Base-by-base conservation (phyloP, 2,797 vertebrate species). In the Sebastes umbrosus region DNA sequence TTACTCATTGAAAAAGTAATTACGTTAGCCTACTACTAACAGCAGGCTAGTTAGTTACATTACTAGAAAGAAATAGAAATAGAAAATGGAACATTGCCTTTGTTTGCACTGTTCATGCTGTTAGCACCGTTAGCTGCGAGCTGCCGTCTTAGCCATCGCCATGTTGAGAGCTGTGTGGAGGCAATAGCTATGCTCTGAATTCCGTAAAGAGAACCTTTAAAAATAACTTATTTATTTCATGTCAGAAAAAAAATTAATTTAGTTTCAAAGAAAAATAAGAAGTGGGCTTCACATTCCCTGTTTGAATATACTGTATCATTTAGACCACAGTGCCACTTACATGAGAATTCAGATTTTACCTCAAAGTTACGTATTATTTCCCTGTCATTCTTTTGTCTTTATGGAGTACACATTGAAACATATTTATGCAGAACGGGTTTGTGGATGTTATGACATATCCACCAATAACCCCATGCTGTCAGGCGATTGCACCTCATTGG, bases 391-490 rank as follows among this genome's bases (percentile, higher is more conserved):
- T 39, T 87, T 79, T 90, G 58, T 85, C 69, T 87, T 76, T 88
- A 74, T 85, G 88, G 81, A 87, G 85, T 93, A 55, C 43, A 88
- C 90, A 95, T 96, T 96, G 70, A 86, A 86, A 94, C 92, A 79
- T 89, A 95, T 96, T 91, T 93, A 90, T 90, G 92, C 92, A 92
- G 94, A 95, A 91, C 75, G 78, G 88, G 75, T 84, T 84, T 83
- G 82, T 78, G 80, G 84, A 75, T 86, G 85, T 80, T 85, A 80
- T 92, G 92, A 92, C 88, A 90, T 86, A 85, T 87, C 88, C 92
- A 87, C 88, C 92, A 90, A 90, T 93, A 95, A 96, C 96, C 95
- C 94, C 93, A 88, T 93, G 93, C 95, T 96, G 96, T 97, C 97
- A 97, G 95, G 87, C 87, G 88, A 94, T 94, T 95, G 93, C 86